Conservation (phyloP, 2,888 invertebrate species). For the Calliopum simillimum region DNA sequence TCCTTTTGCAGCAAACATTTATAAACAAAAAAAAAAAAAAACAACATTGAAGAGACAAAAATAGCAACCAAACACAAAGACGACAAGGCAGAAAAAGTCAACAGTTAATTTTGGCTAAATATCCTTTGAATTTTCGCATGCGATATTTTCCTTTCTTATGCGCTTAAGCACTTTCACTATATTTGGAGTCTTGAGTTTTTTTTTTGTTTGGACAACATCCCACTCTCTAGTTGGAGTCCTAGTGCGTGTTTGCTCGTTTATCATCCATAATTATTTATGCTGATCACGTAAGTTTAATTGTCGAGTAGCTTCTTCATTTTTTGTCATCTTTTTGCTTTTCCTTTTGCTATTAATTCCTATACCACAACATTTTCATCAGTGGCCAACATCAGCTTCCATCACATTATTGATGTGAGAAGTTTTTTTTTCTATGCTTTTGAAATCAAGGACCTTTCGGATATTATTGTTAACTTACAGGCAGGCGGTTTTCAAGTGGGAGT, state of each 20-base stretch:
- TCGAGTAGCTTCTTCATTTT: slow-evolving; percentile 32
- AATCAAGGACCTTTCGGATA: not conserved
- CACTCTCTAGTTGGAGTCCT: no score
- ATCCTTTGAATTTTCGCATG: not conserved
- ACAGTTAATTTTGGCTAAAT: slow-evolving; percentile 8
- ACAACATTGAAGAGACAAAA: not conserved
- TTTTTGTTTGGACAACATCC: not conserved
- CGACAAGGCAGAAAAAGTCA: not conserved
- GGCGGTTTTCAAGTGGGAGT: not conserved
- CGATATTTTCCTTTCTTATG: not conserved
- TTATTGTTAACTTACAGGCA: not conserved
- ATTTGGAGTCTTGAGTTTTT: not conserved
- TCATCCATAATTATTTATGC: slow-evolving; percentile 42
- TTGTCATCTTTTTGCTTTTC: not conserved
- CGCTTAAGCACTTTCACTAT: slow-evolving; percentile 3
- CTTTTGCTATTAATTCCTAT: not conserved
- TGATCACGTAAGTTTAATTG: slow-evolving; percentile 43
- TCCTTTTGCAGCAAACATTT: no score
- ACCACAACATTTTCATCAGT: not conserved
- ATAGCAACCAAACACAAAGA: not conserved
- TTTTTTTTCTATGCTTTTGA: not conserved
- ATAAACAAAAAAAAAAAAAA: no score
- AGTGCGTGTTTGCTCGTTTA: not conserved
- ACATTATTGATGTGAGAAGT: slow-evolving; percentile 1
- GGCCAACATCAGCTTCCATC: not conserved